Evolutionary conservation across 37 sponge, comb jelly and placozoan genomes (phyloP), one percentile per base, ranked within the genome.

Genomic region (Ephydatia muelleri): DNA sequence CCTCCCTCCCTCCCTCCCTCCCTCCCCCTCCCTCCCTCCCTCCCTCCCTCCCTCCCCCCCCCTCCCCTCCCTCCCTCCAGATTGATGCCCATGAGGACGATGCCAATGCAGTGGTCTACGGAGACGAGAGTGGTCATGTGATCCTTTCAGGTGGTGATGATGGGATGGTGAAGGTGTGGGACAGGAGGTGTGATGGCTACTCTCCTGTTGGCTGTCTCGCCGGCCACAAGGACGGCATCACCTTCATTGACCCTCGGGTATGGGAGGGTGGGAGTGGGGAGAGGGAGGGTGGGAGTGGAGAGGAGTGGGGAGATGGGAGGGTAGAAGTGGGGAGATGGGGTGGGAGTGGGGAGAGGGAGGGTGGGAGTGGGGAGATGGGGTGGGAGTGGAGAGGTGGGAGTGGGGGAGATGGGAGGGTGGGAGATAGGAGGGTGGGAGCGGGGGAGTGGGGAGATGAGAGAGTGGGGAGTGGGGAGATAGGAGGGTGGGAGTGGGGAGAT

Each of bases 151-250:
- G 90, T 22, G 96, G 88, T 21, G 88, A 88, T 82, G 88, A 88
- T 37, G 90, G 85, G 0, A 49, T 85, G 13, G 84, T 85, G 73
- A 84, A 83, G 90, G 90, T 93, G 36, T 97, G 98, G 98, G 98
- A 97, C 79, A 64, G 90, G 16, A 64, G 98, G 65, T 79, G 40
- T 5, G 32, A 89, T n/a, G 65, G 84, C 21, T 90, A 89, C 49
- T 39, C 67, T 5, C 95, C 98, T 12, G 95, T 97, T 38, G 96
- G 94, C 43, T 64, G 80, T 16, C 91, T 97, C 26, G 87, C 91
- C 11, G 98, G 98, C 21, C 98, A 97, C 85, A 86, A 86, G 43
- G 92, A 95, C 49, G 94, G 96, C 2, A 86, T 97, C 38, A 97
- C 95, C 2, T 91, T 39, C 80, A 83, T 93, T 22, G 98, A 97